A percentile compares a stretch with the other conserved stretches of the same genome.
These are phyloP conservation scores for Micrasema longulum DNA, from an alignment of 1,140 invertebrate genomes.

Conservation along the genomic window DNA sequence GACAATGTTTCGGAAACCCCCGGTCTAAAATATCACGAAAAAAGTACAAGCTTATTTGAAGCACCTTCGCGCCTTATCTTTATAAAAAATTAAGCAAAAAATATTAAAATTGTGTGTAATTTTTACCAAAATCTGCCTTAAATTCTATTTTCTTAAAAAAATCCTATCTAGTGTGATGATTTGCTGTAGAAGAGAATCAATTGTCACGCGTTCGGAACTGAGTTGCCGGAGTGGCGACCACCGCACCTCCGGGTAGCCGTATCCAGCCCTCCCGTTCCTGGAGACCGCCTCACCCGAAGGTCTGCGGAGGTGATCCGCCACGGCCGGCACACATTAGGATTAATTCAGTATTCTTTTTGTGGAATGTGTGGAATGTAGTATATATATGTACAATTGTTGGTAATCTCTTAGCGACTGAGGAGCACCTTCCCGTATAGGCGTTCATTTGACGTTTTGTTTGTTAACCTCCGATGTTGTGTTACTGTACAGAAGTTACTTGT, in stretches of 20 bases:
- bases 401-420: conserved; percentile 65
- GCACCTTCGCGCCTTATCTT: conserved; percentile 80
- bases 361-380: conserved; percentile 69
- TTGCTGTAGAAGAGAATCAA: conserved; percentile 57
- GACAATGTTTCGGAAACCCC: conserved; percentile 48
- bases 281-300: not conserved
- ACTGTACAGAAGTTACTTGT: conserved; percentile 54
- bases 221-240: conserved; percentile 9
- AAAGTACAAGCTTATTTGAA: conserved; percentile 81
- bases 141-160: conserved; percentile 72
- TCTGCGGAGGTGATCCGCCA: not conserved
- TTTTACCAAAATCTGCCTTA: conserved; percentile 76
- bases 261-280: not conserved
- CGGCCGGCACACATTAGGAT: conserved; percentile 38
- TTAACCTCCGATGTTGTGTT: conserved; percentile 57
- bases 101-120: conserved; percentile 70
- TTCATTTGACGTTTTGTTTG: conserved; percentile 54
- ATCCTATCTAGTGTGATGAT: conserved; percentile 58
- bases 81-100: conserved; percentile 66
- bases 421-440: conserved; percentile 59
- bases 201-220: conserved; percentile 51
- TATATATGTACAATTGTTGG: conserved; percentile 57
- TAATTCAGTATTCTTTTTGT: conserved; percentile 52
- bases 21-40: conserved; percentile 70
- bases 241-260: not conserved